A percentile compares a stretch with the other conserved stretches of the same genome.
These are phyloP conservation scores for Labeo calbasu DNA, from an alignment of 2,797 vertebrate genomes.

Conservation along the genomic window DNA sequence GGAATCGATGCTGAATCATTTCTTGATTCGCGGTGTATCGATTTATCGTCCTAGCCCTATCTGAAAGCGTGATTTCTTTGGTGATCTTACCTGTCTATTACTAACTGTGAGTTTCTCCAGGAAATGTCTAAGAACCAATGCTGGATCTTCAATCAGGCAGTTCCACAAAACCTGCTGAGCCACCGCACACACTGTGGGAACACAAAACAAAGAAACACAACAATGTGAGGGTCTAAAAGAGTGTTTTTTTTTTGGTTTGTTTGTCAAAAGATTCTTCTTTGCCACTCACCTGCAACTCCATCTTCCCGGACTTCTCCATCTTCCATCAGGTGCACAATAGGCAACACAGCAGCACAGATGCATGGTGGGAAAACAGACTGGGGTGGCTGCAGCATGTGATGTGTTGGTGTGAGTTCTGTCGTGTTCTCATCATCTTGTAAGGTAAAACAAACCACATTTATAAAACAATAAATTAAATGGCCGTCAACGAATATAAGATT, in stretches of 20 bases:
- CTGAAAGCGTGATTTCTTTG: not conserved
- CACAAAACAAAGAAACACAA: slow-evolving; percentile 8
- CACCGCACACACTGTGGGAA: slow-evolving; percentile 88
- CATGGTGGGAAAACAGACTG: slow-evolving; percentile 98
- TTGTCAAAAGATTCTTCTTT: not conserved
- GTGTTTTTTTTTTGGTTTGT: not conserved
- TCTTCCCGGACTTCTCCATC: slow-evolving; percentile 97
- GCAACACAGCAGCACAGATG: slow-evolving; percentile 96
- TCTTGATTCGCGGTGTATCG: too few species aligned
- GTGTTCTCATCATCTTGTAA: slow-evolving; percentile 92
- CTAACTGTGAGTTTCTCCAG: slow-evolving; percentile 97
- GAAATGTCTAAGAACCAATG: slow-evolving; percentile 95
- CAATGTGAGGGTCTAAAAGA: not conserved
- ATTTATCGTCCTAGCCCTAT: too few species aligned
- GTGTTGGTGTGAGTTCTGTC: slow-evolving; percentile 95
- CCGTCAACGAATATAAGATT: not conserved
- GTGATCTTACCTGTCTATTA: slow-evolving; percentile 88
- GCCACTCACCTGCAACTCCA: slow-evolving; percentile 89
- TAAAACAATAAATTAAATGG: not conserved
- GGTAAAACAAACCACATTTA: slow-evolving; percentile 15
- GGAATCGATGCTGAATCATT: too few species aligned
- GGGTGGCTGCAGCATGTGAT: slow-evolving; percentile 93
- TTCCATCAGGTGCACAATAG: slow-evolving; percentile 98
- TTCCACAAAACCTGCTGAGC: slow-evolving; percentile 99
- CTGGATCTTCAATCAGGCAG: slow-evolving; percentile 97